phyloP scores from a whole-genome alignment of 1,140 invertebrate species.

The Drosophila kepulauana region DNA sequence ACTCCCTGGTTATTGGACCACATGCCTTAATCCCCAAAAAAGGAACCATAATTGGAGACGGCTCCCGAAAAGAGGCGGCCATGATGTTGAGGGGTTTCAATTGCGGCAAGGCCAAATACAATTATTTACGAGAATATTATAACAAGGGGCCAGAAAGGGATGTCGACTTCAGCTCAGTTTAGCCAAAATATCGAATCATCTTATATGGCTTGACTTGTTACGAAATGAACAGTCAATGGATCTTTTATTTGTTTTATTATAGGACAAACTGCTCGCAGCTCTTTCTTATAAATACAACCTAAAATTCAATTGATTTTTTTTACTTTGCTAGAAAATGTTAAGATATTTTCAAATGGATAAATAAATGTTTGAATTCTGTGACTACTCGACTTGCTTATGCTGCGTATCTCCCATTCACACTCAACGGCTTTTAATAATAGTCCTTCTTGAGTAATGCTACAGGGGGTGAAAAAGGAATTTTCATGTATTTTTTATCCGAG shows the following conservation, averaged over 20 bases:
- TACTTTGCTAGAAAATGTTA: no score
- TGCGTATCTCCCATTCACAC: no score
- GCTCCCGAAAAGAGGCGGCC: not conserved
- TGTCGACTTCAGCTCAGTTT: not conserved
- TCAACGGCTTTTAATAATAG: no score
- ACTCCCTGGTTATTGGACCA: conserved; percentile 8
- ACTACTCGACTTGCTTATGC: no score
- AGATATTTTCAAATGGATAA: no score
- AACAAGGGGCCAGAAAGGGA: not conserved
- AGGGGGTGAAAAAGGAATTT: conserved; percentile 1
- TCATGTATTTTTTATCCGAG: conserved; percentile 11
- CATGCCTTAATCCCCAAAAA: conserved; percentile 16
- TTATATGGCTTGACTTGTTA: conserved; percentile 8
- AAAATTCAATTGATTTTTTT: no score
- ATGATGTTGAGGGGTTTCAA: conserved; percentile 28
- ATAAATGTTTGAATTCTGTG: no score
- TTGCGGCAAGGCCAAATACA: conserved; percentile 12
- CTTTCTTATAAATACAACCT: no score
- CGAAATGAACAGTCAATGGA: not conserved
- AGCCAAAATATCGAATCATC: not conserved
- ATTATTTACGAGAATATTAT: conserved; percentile 16
- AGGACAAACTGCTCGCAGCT: not conserved
- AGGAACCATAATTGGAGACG: conserved; percentile 11
- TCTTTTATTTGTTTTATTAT: not conserved
- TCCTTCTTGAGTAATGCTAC: no score